Evolutionary conservation across 2,797 vertebrate species (phyloP), one percentile per base, ranked within the genome.

Genomic region (Parambassis ranga): DNA sequence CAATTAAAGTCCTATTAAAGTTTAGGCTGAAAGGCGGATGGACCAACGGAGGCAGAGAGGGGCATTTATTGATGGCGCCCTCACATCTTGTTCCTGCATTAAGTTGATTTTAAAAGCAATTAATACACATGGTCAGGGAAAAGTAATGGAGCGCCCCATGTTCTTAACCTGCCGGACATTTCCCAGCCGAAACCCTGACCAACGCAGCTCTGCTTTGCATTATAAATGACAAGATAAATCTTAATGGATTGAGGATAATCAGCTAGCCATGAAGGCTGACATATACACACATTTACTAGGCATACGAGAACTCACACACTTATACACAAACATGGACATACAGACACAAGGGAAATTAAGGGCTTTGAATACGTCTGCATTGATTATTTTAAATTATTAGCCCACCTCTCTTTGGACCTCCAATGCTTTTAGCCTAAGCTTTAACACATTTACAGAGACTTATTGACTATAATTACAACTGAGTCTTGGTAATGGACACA

Each of bases 341-440:
- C 81, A 95, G 95, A 96, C 96, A 97, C 96, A 92, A 94, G 96
- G 96, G 96, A 98, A 98, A 98, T 98, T 97, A 98, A 97, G 94
- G 94, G 94, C 95, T 92, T 91, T 96, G 95, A 98, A 90, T 96
- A 97, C 94, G 96, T 95, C 95, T 94, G 95, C 96, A 98, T 98
- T 96, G 96, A 98, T 98, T 98, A 98, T 96, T 97, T 97, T 97
- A 98, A 98, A 98, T 97, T 97, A 98, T 97, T 97, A 98, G 95
- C 95, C 96, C 94, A 95, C 96, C 95, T 97, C 96, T 96, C 94
- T 96, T 95, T 95, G 95, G 95, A 96, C 95, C 95, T 94, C 94
- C 94, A 96, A 96, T 96, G 96, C 96, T 98, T 98, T 98, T 98
- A 98, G 96, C 94, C 87, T 82, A 92, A 95, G 96, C 95, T 95